Base-by-base conservation (phyloP, 2,113 vertebrate species). In the Eulacestoma nigropectus region DNA sequence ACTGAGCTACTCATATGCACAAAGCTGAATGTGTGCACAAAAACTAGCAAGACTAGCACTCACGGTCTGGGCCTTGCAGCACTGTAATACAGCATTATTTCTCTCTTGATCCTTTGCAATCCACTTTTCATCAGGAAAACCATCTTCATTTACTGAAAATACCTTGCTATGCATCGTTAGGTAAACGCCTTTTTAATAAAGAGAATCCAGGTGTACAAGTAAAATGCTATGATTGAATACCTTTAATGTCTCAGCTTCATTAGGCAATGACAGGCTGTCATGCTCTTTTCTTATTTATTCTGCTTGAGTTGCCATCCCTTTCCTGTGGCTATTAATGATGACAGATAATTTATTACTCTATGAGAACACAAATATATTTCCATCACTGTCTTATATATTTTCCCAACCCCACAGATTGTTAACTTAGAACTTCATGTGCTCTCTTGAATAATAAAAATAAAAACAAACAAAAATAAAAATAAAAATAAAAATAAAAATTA, bases 141-240 rank as follows among this genome's bases (percentile, higher is more conserved):
- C 7, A 8, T 83, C 73, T 91, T 87, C 68, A 56, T 26, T 94
- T 93, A 76, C 89, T 75, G 82, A 84, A 89, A 93, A 94, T 76
- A 87, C n/a, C 59, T 82, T 70, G n/a, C 29, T 76, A 68, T 88
- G 90, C 72, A 87, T 93, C 72, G 55, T 97, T 96, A 95, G 63
- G 96, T 84, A 96, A 97, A 97, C 91, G 75, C 13, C 15, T 95
- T 96, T 97, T 97, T 96, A 97, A 97, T 97, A 97, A 94, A 97
- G 95, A 97, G 65, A 94, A 97, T 91, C 74, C 74, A 95, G 76
- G 94, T 94, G 84, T 82, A 68, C 73, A 75, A 49, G 57, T 95
- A 95, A 95, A 97, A 91, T 73, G 37, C 56, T 42, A 29, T 94
- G 96, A 97, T 68, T 82, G 90, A 97, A 83, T 76, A 77, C 47